Conservation (phyloP, 2,888 invertebrate species). For the Pseudeuparius sepicola region DNA sequence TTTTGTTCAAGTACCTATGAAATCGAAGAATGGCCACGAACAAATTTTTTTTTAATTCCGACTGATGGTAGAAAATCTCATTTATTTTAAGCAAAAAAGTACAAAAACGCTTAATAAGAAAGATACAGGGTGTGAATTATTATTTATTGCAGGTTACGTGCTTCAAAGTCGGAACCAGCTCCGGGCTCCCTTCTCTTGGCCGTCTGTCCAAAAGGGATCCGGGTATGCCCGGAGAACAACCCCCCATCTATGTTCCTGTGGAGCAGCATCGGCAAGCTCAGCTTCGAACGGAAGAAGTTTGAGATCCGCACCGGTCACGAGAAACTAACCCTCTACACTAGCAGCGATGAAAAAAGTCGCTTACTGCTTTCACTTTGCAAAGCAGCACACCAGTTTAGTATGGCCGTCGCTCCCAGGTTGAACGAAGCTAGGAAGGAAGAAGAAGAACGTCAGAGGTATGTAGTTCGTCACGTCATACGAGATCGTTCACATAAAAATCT, state of each 20-base stretch:
- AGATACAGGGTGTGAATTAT: too few relatives aligned
- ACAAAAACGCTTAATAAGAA: too few relatives aligned
- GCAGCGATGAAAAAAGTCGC: slow-evolving; percentile 89
- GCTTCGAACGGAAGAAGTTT: slow-evolving; percentile 95
- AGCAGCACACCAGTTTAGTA: slow-evolving; percentile 90
- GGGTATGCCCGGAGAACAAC: slow-evolving; percentile 67
- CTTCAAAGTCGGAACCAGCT: slow-evolving; percentile 63
- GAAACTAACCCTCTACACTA: slow-evolving; percentile 81
- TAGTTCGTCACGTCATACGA: too few relatives aligned
- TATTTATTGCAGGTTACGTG: slow-evolving; percentile 51
- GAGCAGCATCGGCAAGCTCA: slow-evolving; percentile 91
- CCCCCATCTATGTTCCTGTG: slow-evolving; percentile 77
- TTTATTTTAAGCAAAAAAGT: too few relatives aligned
- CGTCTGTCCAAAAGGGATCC: slow-evolving; percentile 85
- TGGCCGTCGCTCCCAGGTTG: slow-evolving; percentile 80
- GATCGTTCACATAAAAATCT: too few relatives aligned
- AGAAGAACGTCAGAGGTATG: slow-evolving; percentile 60
- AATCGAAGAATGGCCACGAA: too few relatives aligned
- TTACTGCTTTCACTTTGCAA: slow-evolving; percentile 48
- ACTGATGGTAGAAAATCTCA: too few relatives aligned
- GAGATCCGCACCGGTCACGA: slow-evolving; percentile 87
- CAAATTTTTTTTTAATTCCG: too few relatives aligned
- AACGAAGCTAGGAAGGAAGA: slow-evolving; percentile 74
- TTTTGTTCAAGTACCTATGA: too few relatives aligned
- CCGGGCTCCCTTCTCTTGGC: slow-evolving; percentile 79